Evolutionary conservation across 1,140 invertebrate genomes (phyloP), one percentile per base, ranked within the genome.

Genomic region (Amphibalanus amphitrite): DNA sequence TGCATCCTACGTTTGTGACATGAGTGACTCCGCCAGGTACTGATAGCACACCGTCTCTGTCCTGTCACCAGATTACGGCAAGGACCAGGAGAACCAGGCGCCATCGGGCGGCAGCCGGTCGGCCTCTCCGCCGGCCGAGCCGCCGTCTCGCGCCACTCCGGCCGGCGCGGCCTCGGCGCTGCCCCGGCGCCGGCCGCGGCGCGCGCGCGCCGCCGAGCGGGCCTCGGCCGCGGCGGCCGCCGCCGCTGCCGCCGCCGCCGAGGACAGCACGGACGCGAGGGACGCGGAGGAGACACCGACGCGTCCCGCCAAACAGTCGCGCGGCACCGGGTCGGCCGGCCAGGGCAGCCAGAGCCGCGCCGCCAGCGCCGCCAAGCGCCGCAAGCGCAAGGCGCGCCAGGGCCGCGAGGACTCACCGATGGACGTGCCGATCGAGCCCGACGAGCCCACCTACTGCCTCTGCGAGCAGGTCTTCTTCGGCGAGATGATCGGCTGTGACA

Each of bases 401-500:
- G 79, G 82, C 71, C 74, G 78, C 75, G 88, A 72, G 85, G 90
- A 79, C 72, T 83, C 82, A 3, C 81, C 82, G 72, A 89, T 92
- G 74, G 87, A 90, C 75, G 82, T 88, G 67, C 84, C 88, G 0
- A 92, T 95, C 73, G 93, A 95, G 82, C 93, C 95, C 0, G 93
- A 98, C 80, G 95, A 98, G 79, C 95, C 95, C 0, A 95, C 93
- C 0, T 98, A 98, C 79, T 98, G 96, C 82, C 84, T 97, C 0
- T 98, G 95, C 81, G 92, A 86, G 74, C 85, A 86, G 82, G 95
- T 98, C 76, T 98, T 95, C 0, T 98, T 95, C 79, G 97, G 97
- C 29, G 95, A 98, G 81, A 99, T 99, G 97, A 97, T 99, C 76
- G 87, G 95, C 20, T 99, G 97, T 82, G 97, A 99, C 82, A 98